Conservation (phyloP, 1,140 invertebrate species). For the Drosophila ohnishii region DNA sequence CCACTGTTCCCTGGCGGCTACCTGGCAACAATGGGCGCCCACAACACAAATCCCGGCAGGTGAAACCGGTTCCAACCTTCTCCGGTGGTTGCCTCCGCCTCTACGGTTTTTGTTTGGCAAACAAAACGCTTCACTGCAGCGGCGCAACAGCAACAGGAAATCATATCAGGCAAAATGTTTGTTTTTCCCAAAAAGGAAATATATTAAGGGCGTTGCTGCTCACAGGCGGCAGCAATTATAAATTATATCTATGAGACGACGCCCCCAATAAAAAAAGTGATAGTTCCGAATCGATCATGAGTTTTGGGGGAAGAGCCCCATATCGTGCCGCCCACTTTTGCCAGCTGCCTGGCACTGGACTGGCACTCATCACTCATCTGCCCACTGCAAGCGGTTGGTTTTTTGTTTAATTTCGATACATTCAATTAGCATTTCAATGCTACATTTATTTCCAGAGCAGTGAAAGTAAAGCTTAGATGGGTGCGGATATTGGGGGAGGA, state of each 20-base stretch:
- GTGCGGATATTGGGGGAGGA: constrained; percentile 11
- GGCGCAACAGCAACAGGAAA: constrained; percentile 51
- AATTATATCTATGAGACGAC: constrained; percentile 39
- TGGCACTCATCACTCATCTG: constrained; percentile 31
- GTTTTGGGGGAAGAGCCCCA: constrained; percentile 9
- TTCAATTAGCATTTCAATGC: constrained; percentile 68
- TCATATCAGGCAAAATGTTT: constrained; percentile 31
- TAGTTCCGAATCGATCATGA: constrained; percentile 25
- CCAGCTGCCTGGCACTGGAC: constrained; percentile 42
- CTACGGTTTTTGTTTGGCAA: constrained; percentile 61
- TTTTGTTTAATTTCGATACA: constrained; percentile 42
- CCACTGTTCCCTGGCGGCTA: constrained; percentile 44
- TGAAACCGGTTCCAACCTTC: constrained; percentile 56
- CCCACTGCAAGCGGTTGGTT: constrained; percentile 22
- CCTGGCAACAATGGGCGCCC: constrained; percentile 56
- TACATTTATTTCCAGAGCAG: constrained; percentile 64
- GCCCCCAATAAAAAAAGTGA: constrained; percentile 55
- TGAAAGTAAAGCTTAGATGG: constrained; percentile 61
- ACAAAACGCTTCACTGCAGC: constrained; percentile 52
- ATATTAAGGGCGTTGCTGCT: constrained; percentile 58
- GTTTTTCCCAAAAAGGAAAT: constrained; percentile 21
- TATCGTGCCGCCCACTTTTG: constrained; percentile 60
- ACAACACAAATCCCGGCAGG: constrained; percentile 54
- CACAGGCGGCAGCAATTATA: constrained; percentile 16
- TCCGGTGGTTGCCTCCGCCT: constrained; percentile 12